phyloP scores from a whole-genome alignment of 2,888 invertebrate species.

The Phoronis australis region DNA sequence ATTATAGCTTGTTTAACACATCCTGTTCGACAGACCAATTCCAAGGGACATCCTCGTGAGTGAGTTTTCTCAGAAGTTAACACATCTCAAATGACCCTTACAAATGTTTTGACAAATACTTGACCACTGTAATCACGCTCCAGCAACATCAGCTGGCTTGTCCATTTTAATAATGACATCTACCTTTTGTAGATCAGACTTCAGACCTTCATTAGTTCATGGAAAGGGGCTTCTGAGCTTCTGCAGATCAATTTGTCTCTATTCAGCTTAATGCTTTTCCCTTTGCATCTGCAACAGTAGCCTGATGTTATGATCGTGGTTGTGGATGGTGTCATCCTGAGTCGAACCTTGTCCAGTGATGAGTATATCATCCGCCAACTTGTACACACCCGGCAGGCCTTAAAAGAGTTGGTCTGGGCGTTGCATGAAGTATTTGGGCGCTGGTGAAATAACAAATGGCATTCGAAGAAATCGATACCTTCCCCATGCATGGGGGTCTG shows the following conservation, averaged over 20 bases:
- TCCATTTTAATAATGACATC: constrained; percentile 8
- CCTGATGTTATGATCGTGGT: constrained; percentile 5
- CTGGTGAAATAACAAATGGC: constrained; percentile 6
- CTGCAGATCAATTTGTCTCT: constrained; percentile 4
- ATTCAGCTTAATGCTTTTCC: constrained; percentile 8
- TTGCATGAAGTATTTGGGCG: constrained; percentile 6
- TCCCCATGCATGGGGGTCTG: no score
- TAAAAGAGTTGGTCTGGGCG: constrained; percentile 5
- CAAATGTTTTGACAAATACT: no score
- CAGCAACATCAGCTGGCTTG: no score
- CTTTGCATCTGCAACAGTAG: constrained; percentile 5
- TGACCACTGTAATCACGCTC: no score
- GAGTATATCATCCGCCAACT: constrained; percentile 12
- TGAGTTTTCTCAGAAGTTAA: no score
- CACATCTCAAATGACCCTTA: no score
- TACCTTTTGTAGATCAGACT: constrained; percentile 6
- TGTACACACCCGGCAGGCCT: constrained; percentile 5
- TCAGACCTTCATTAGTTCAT: constrained; percentile 6
- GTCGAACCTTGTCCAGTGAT: constrained; percentile 5
- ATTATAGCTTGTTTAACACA: no score
- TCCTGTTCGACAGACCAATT: no score
- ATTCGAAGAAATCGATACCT: constrained; percentile 7
- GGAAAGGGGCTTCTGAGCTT: constrained; percentile 2
- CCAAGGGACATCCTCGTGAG: no score
- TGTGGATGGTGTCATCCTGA: neutral